Evolutionary conservation across 30 jellyfish, hydroid and myxozoan species (phyloP).

Genomic region (Aurelia sp.): DNA sequence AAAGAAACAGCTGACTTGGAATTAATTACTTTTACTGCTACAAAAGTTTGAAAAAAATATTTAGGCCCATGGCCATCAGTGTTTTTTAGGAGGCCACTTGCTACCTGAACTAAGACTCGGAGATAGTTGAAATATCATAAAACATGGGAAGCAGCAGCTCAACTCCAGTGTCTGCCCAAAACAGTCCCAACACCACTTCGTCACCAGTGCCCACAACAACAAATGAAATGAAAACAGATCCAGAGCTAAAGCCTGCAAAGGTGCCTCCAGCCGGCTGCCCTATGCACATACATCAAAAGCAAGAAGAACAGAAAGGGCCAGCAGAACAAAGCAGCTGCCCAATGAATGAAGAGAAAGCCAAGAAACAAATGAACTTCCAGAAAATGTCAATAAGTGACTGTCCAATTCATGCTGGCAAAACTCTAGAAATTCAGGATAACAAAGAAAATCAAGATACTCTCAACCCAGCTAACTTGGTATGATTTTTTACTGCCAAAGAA

Average conservation of each 20-base stretch:
- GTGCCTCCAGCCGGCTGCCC: conserved; percentile 86
- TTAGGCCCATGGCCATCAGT: no score
- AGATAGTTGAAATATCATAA: not conserved
- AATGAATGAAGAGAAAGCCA: conserved; percentile 54
- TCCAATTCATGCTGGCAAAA: conserved; percentile 68
- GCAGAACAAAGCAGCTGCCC: conserved; percentile 66
- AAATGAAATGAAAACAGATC: not conserved
- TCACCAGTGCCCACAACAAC: not conserved
- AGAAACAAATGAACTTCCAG: not conserved
- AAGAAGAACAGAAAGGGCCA: not conserved
- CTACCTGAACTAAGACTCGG: no score
- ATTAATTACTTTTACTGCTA: no score
- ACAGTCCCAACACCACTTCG: not conserved
- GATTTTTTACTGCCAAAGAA: not conserved
- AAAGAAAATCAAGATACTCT: conserved; percentile 43
- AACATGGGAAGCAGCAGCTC: conserved; percentile 43
- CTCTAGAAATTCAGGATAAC: conserved; percentile 2
- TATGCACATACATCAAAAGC: conserved; percentile 47
- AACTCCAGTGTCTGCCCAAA: conserved; percentile 10
- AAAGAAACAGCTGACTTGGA: no score
- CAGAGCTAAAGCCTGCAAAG: not conserved
- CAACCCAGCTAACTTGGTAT: conserved; percentile 86
- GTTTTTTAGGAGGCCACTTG: no score
- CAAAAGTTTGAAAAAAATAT: no score
- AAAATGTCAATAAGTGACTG: conserved; percentile 59